Conservation (phyloP, 2,888 invertebrate genomes). For the Mesoligia furuncula region DNA sequence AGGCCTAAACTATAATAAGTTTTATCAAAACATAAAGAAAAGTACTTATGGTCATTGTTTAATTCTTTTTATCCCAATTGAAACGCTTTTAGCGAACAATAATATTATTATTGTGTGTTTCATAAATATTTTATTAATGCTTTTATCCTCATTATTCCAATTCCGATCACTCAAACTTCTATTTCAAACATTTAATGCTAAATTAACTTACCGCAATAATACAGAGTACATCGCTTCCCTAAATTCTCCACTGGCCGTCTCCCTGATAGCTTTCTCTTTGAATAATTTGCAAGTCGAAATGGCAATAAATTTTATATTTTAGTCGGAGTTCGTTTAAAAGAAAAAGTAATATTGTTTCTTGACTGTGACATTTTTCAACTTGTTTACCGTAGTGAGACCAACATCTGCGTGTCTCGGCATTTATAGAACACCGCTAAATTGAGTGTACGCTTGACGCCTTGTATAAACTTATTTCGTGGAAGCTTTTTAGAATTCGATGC, state of each 20-base stretch:
- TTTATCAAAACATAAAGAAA: background rate
- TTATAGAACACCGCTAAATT: conserved; percentile 64
- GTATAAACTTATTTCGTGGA: conserved; percentile 42
- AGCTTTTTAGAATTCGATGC: conserved; percentile 36
- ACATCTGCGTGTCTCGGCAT: conserved; percentile 57
- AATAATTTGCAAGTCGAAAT: conserved; percentile 60
- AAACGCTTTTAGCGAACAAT: background rate
- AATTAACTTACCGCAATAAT: conserved; percentile 34
- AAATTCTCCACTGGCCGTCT: conserved; percentile 28
- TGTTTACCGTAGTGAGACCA: conserved; percentile 60
- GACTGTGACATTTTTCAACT: conserved; percentile 62
- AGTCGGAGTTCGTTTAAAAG: conserved; percentile 58
- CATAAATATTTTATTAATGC: background rate
- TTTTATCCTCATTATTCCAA: background rate
- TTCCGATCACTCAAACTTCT: background rate
- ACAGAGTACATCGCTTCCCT: conserved; percentile 33
- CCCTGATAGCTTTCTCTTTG: conserved; percentile 54
- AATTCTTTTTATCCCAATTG: background rate
- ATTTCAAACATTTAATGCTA: conserved; percentile 24
- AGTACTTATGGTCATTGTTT: background rate
- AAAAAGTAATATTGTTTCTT: conserved; percentile 66
- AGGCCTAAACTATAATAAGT: too few relatives aligned
- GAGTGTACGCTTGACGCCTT: conserved; percentile 51
- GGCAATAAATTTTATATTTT: conserved; percentile 66
- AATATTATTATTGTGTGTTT: background rate